Base-by-base conservation (phyloP, 2,797 vertebrate species). In the Prunella strophiata region DNA sequence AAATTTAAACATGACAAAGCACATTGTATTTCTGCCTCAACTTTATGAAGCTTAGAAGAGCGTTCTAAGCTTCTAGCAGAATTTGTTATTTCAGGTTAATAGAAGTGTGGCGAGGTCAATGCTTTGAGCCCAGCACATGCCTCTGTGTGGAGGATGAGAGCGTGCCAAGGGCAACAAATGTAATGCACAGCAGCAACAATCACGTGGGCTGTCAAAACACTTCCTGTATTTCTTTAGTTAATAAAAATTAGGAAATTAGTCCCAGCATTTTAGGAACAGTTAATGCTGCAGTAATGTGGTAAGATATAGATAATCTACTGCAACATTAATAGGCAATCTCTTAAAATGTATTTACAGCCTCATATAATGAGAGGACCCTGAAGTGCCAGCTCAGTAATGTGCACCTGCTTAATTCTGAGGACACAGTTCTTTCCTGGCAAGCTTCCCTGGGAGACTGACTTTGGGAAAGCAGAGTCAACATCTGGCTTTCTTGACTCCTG, bases 1-100 rank as follows among this genome's bases (percentile, higher is more conserved):
- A 94, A 93, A 98, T 97, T 96, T 97, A 92, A 83, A 90, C 79
- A 72, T 51, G 85, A 94, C 86, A 96, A 94, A 96, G 85, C 79
- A 77, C 77, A 45, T 80, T 96, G 76, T 93, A 34, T 90, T 93
- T 93, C 89, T 94, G 87, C 85, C 90, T 92, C 81, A 88, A n/a
- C 47, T 89, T 80, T n/a, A 93, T 59, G 58, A 59, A 59, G n/a
- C 63, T 58, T 43, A 47, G 50, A 55, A 59, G 54, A 65, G 54
- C 18, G 68, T 85, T 55, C 72, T 43, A 86, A 79, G 81, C 70
- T 76, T 83, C 58, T 20, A 51, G 72, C 73, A 76, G 67, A 92
- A 83, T 21, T 52, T 19, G 45, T 51, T 85, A 72, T 79, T 88
- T 86, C 50, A 43, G 72, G 21, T 36, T 71, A 73, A 74, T 27